A percentile compares a stretch with the other conserved stretches of the same genome.
These are phyloP conservation scores for Drosophila koepferae DNA, from an alignment of 2,888 invertebrate species.

Conservation along the genomic window DNA sequence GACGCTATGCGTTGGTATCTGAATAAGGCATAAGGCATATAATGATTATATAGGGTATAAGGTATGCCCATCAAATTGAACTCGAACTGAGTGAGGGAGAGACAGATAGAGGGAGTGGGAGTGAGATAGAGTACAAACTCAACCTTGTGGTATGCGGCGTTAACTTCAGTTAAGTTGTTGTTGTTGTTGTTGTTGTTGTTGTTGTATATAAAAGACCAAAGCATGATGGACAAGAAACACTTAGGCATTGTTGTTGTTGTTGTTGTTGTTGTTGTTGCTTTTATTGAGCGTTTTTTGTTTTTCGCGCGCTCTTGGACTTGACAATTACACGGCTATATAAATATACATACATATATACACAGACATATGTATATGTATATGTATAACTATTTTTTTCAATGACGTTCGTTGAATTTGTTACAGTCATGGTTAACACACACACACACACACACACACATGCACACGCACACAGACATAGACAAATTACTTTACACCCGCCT, in stretches of 20 bases:
- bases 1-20: constrained; percentile 76
- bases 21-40: constrained; percentile 38
- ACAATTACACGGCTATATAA: constrained; percentile 78
- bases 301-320: constrained; percentile 79
- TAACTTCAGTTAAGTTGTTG: constrained; percentile 18
- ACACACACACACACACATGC: constrained; percentile 30
- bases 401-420: constrained; percentile 81
- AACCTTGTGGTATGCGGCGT: constrained; percentile 68
- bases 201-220: constrained; percentile 42
- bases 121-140: constrained; percentile 14
- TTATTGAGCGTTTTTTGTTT: constrained; percentile 55
- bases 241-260: constrained; percentile 29
- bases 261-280: constrained; percentile 21
- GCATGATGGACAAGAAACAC: constrained; percentile 53
- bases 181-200: constrained; percentile 20
- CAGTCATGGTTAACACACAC: constrained; percentile 79
- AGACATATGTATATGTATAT: neutral
- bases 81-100: neutral
- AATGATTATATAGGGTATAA: constrained; percentile 29
- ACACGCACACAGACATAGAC: constrained; percentile 41
- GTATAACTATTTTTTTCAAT: constrained; percentile 63
- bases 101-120: neutral
- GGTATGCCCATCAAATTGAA: constrained; percentile 31
- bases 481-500: constrained; percentile 36
- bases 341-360: constrained; percentile 1